phyloP scores from a whole-genome alignment of 2,113 vertebrate species.

The Cygnus buccinator region DNA sequence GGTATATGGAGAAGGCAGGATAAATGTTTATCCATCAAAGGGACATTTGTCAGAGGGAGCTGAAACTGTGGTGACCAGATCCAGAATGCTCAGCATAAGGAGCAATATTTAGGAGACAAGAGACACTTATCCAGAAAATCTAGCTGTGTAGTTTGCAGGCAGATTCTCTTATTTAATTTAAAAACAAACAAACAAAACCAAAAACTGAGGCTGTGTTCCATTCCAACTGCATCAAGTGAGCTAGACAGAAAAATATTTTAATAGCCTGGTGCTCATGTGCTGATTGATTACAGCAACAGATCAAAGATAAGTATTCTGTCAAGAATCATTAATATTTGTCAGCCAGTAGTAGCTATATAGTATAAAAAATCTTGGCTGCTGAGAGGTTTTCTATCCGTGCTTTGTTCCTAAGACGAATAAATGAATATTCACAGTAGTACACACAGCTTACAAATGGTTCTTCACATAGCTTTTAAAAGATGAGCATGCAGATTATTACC shows the following conservation, averaged over 20 bases:
- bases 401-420: neutral
- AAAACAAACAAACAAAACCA: neutral
- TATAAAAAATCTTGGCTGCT: conserved; percentile 12
- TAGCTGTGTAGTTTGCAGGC: neutral
- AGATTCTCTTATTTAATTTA: neutral
- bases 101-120: neutral
- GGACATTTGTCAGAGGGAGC: neutral
- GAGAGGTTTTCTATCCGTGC: conserved; percentile 14
- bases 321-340: conserved; percentile 63
- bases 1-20: neutral
- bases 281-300: conserved; percentile 66
- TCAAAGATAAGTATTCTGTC: conserved; percentile 62
- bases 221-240: conserved; percentile 43
- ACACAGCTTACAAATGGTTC: neutral
- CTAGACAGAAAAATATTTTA: conserved; percentile 60
- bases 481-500: neutral
- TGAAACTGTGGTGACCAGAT: neutral
- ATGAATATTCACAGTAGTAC: conserved; percentile 13
- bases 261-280: conserved; percentile 40
- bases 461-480: neutral
- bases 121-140: neutral
- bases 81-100: neutral
- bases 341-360: conserved; percentile 18
- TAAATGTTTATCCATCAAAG: neutral
- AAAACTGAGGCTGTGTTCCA: neutral